A percentile compares a stretch with the other conserved stretches of the same genome.
Evolutionary conservation across 1,140 invertebrate genomes (phyloP).

Genomic region (Sarcophaga bullata): DNA sequence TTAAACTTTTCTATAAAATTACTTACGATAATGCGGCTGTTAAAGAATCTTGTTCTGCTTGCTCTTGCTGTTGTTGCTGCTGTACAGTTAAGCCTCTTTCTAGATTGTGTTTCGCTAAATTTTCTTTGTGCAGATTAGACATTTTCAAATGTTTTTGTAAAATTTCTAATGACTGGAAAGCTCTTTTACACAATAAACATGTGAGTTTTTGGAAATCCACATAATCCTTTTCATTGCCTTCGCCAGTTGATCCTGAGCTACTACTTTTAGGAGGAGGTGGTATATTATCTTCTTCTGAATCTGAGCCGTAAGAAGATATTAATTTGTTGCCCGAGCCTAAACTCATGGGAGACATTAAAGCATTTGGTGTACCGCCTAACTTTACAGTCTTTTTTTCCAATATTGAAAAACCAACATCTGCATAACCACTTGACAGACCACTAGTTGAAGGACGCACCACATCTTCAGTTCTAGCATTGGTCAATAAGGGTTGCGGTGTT

Average conservation of each 20-base stretch:
- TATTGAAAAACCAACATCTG: slow-evolving; percentile 91
- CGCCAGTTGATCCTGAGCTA: slow-evolving; percentile 67
- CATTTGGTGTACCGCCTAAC: slow-evolving; percentile 41
- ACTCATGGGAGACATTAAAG: slow-evolving; percentile 47
- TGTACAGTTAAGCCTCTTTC: slow-evolving; percentile 3
- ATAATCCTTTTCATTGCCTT: slow-evolving; percentile 72
- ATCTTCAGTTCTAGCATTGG: slow-evolving; percentile 44
- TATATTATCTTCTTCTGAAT: slow-evolving; percentile 61
- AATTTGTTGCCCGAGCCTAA: slow-evolving; percentile 63
- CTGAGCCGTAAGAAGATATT: slow-evolving; percentile 80
- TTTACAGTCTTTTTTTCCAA: slow-evolving; percentile 73
- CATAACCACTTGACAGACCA: slow-evolving; percentile 73
- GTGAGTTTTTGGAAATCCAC: slow-evolving; percentile 91
- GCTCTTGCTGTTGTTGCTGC: neutral
- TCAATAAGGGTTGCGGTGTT: slow-evolving; percentile 54
- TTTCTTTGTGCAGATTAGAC: slow-evolving; percentile 96
- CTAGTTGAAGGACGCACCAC: slow-evolving; percentile 53
- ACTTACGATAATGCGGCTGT: slow-evolving; percentile 44
- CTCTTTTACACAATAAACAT: slow-evolving; percentile 94
- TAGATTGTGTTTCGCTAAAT: slow-evolving; percentile 74
- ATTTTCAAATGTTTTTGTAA: slow-evolving; percentile 91
- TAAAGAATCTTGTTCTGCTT: slow-evolving; percentile 29
- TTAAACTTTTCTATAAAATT: neutral
- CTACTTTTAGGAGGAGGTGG: slow-evolving; percentile 74
- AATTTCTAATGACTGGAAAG: slow-evolving; percentile 90